Evolutionary conservation across 2,888 invertebrate species (phyloP), one percentile per base, ranked within the genome.

Genomic region (Oxytorus armatus): DNA sequence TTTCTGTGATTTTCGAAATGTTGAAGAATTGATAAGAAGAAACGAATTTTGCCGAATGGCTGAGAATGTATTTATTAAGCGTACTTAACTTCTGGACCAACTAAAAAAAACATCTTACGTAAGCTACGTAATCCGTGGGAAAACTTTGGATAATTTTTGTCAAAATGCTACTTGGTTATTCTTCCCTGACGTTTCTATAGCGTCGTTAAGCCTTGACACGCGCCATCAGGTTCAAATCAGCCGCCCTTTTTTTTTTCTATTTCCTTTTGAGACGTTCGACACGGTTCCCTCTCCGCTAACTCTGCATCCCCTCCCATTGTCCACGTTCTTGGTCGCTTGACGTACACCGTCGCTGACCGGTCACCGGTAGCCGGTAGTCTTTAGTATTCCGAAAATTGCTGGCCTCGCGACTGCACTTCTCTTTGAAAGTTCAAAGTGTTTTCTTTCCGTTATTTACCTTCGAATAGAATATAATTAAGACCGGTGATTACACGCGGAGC

Each of bases 341-440:
- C 36, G 21, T 16, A 8, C 8, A 25, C 16, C 4, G 33, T 16
- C 59, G 72, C 61, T 72, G 72, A 72, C 73, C 42, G 63, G 63
- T 42, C 42, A 51, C 29, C 29, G 72, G 29, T 75, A 39, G 47
- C 73, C 59, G 68, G 68, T 14, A 51, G 51, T 51, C 3, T 29
- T 2, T 29, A 65, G 65, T 65, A 10, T 72, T 68, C 53, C 21
- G 47, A 76, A 73, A 65, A 23, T 74, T 51, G 44, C 33, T 44
- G 55, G 77, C 36, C 39, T 68, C 65, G 61, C 65, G 68, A 25
- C 18, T 69, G n/a, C 47, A 59, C 63, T 25, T 39, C 42, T 33
- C 44, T 74, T 75, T 55, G 29, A 73, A 79, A 72, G 14, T 21
- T 65, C 63, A 33, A 74, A 70, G 49, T 75, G 53, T 36, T n/a